Percentiles rank a stretch among this genome's conserved stretches.
Conservation (phyloP, 2,797 vertebrate species). For the Halcyon smyrnensis region DNA sequence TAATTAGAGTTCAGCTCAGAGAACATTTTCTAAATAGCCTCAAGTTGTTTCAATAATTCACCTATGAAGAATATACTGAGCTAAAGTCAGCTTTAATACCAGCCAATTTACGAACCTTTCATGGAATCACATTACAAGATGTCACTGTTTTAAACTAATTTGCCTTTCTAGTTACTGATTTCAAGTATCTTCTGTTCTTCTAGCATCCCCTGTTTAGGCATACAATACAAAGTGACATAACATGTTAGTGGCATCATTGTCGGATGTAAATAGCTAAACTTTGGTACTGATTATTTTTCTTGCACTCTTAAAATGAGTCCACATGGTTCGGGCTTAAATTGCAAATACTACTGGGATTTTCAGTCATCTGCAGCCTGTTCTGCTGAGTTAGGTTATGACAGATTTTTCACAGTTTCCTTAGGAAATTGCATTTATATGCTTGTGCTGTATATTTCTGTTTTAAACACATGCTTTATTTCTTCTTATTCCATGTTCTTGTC, state of each 20-base stretch:
- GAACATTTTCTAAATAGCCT: not conserved
- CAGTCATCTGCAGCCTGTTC: not conserved
- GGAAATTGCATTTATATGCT: not conserved
- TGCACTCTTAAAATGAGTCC: not conserved
- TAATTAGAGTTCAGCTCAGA: slow-evolving; percentile 28
- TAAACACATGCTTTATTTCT: not conserved
- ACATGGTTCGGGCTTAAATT: not conserved
- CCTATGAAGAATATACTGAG: slow-evolving; percentile 36
- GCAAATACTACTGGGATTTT: not conserved
- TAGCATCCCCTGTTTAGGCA: slow-evolving; percentile 1
- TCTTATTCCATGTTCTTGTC: not conserved
- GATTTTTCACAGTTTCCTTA: not conserved
- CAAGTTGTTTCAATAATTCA: slow-evolving; percentile 35
- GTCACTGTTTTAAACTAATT: slow-evolving; percentile 33
- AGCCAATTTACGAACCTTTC: slow-evolving; percentile 29
- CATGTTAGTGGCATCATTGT: not conserved
- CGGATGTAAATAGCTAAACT: slow-evolving; percentile 14
- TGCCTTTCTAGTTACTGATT: slow-evolving; percentile 26
- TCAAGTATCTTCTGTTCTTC: slow-evolving; percentile 30
- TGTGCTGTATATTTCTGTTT: not conserved
- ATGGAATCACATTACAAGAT: slow-evolving; percentile 22
- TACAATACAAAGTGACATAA: not conserved
- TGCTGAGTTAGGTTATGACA: not conserved
- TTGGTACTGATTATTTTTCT: slow-evolving; percentile 17
- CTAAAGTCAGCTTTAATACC: slow-evolving; percentile 32